phyloP scores from a whole-genome alignment of 2,797 vertebrate genomes.

The Harpagifer antarcticus region DNA sequence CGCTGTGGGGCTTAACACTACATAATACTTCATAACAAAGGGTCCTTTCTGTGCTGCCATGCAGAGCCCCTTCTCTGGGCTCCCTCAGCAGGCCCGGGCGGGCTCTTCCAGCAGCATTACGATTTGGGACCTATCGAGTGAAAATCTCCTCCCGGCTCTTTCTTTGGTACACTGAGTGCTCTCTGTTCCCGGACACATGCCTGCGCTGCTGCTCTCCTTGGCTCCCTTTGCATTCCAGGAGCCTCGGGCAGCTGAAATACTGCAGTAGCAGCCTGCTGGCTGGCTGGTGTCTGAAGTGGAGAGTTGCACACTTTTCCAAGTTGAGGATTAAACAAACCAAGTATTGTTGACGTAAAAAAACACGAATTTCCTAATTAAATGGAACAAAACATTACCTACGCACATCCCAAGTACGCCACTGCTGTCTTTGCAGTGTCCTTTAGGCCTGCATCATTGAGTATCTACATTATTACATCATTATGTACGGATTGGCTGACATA shows the following conservation, averaged over 20 bases:
- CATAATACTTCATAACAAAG: constrained; percentile 77
- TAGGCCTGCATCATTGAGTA: background rate
- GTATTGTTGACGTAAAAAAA: constrained; percentile 35
- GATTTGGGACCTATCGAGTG: constrained; percentile 73
- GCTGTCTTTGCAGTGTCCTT: constrained; percentile 6
- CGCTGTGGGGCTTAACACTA: constrained; percentile 62
- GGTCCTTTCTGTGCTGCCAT: constrained; percentile 73
- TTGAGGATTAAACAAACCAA: constrained; percentile 27
- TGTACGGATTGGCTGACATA: background rate
- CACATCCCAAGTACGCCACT: constrained; percentile 1
- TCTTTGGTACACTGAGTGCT: constrained; percentile 80
- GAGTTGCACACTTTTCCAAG: constrained; percentile 44
- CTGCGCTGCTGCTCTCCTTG: constrained; percentile 72
- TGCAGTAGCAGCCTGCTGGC: constrained; percentile 77
- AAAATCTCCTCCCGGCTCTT: constrained; percentile 81
- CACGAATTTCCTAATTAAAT: constrained; percentile 17
- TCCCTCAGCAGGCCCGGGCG: constrained; percentile 62
- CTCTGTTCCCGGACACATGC: constrained; percentile 80
- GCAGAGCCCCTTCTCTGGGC: constrained; percentile 67
- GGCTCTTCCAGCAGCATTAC: constrained; percentile 68
- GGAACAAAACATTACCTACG: background rate
- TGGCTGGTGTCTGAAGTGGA: constrained; percentile 71
- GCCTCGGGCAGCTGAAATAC: constrained; percentile 79
- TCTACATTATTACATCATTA: background rate
- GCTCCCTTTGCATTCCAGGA: constrained; percentile 80